Percentiles rank a stretch among this genome's conserved stretches.
Conservation (phyloP, 2,797 vertebrate genomes). For the Pipistrellus kuhlii region DNA sequence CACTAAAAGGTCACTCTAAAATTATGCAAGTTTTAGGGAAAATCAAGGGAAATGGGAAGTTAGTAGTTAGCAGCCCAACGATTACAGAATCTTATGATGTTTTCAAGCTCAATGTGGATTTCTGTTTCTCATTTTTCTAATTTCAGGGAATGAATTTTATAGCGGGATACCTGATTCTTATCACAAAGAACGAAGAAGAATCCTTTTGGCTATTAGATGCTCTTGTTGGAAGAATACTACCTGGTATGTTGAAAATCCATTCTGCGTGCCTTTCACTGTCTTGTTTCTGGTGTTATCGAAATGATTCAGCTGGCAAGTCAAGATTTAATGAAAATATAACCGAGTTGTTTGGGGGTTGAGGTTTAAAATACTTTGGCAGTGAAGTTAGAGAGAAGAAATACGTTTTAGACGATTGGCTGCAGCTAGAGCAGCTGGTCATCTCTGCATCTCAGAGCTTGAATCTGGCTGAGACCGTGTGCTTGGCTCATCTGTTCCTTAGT, state of each 20-base stretch:
- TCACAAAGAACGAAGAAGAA: constrained; percentile 96
- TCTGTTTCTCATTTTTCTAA: constrained; percentile 42
- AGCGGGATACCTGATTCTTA: constrained; percentile 95
- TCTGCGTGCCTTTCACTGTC: neutral
- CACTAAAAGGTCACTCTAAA: neutral
- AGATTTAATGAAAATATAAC: neutral
- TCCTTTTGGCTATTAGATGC: constrained; percentile 98
- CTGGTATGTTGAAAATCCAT: constrained; percentile 88
- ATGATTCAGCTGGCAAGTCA: too few relatives aligned
- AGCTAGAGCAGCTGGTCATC: neutral
- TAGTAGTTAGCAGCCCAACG: neutral
- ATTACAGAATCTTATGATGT: neutral
- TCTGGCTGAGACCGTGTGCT: neutral
- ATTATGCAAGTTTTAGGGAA: neutral
- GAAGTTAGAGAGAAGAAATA: neutral
- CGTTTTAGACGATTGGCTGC: neutral
- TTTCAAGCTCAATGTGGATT: neutral
- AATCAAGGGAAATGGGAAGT: neutral
- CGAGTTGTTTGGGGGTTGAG: neutral
- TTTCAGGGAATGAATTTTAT: constrained; percentile 98
- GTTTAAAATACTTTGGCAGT: neutral
- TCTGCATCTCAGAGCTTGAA: neutral
- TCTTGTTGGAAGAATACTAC: constrained; percentile 93
- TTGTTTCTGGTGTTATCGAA: neutral
- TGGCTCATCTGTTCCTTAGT: neutral